Percentiles rank a stretch among this genome's conserved stretches.
Conservation (phyloP, 2,113 vertebrate genomes). For the Dromiciops gliroides region DNA sequence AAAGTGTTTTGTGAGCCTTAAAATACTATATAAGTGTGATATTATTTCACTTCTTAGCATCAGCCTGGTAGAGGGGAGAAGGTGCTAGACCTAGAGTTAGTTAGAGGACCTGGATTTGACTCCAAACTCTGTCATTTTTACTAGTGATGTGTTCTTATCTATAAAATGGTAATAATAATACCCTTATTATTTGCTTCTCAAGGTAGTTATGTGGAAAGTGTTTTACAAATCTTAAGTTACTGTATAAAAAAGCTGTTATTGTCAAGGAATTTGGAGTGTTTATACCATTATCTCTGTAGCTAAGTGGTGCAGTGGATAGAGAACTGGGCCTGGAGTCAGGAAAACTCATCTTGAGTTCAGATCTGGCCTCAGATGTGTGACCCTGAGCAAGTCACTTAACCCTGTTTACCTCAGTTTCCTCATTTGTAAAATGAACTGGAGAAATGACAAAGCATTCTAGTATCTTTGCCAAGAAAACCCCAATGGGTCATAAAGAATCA, state of each 20-base stretch:
- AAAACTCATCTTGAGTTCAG: background rate
- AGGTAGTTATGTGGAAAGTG: background rate
- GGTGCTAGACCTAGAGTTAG: background rate
- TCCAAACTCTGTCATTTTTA: background rate
- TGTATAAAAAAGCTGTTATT: background rate
- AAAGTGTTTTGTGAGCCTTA: too few species aligned
- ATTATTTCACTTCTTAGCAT: too few species aligned
- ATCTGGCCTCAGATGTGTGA: background rate
- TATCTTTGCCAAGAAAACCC: background rate
- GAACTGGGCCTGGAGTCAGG: background rate
- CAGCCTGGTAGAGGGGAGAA: too few species aligned
- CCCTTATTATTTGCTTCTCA: background rate
- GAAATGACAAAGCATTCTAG: background rate
- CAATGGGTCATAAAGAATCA: background rate
- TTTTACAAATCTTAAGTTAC: background rate
- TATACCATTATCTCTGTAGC: background rate
- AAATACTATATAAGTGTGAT: too few species aligned
- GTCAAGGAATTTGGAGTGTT: background rate
- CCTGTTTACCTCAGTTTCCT: background rate
- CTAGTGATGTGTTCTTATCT: background rate
- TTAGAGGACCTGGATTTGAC: background rate
- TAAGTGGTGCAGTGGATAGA: background rate
- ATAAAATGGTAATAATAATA: background rate
- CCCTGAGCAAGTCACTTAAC: background rate
- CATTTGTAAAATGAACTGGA: background rate